Evolutionary conservation across 2,888 invertebrate species (phyloP), one percentile per base, ranked within the genome.

Genomic region (Scaptomyza polygonia): DNA sequence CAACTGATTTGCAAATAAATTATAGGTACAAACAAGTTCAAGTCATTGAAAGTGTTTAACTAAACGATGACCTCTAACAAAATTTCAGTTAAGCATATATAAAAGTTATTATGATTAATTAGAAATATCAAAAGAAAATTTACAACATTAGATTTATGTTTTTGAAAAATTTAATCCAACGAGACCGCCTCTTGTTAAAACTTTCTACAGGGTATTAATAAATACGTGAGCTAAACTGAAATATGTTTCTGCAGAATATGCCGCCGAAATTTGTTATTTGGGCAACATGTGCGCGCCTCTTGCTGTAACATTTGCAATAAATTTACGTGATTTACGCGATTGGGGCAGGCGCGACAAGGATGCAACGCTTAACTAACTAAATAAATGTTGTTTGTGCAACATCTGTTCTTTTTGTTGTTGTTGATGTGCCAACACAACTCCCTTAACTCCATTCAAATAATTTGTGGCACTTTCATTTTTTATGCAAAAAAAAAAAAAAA

Each of bases 211-310:
- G 34, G 42, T 59, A 48, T 29, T 1, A 5, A 9, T 2, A 16
- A 16, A n/a, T 30, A 77, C 81, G 79, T 76, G 79, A 81, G 67
- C 47, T 67, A 53, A 78, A 79, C 69, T 77, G 73, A 84, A 82
- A 84, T 84, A 77, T 81, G 77, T 77, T 81, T 79, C 59, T 39
- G 39, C n/a, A 2, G 65, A 16, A 70, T 72, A 72, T 80, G 72
- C 59, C 67, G 70, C 66, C 58, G 71, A 74, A 81, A 81, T 67
- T 74, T 80, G 61, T 69, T 75, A 81, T 79, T 61, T 29, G 76
- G 72, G 71, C 82, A 85, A 85, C 85, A 85, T 85, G 85, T 85
- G 85, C 67, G 79, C 82, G 85, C 82, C 25, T 70, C 68, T 81
- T 76, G 59, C 73, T 66, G 62, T 79, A 76, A 74, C 64, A 65